phyloP scores from a whole-genome alignment of 2,888 invertebrate genomes.

The Drosophila mayaguana region DNA sequence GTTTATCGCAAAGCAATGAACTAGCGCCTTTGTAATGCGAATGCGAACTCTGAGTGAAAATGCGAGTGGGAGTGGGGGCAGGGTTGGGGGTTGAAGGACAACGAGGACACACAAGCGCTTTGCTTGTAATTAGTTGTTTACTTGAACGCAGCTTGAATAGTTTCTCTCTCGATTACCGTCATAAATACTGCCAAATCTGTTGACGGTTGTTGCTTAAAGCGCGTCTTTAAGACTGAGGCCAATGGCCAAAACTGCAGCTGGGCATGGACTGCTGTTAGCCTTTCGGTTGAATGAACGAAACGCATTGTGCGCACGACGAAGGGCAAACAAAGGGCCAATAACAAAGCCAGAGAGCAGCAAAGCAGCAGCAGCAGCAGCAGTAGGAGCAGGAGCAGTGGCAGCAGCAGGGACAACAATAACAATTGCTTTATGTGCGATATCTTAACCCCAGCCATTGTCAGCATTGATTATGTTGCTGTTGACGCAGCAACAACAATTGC shows the following conservation, averaged over 20 bases:
- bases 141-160: constrained; percentile 58
- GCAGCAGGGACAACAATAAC: constrained; percentile 19
- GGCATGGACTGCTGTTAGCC: constrained; percentile 57
- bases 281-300: constrained; percentile 76
- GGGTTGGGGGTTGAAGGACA: constrained; percentile 11
- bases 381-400: constrained; percentile 12
- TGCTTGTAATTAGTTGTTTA: constrained; percentile 76
- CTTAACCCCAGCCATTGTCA: constrained; percentile 66
- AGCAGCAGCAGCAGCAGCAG: constrained; percentile 12
- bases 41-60: constrained; percentile 5
- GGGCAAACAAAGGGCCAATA: constrained; percentile 68
- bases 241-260: constrained; percentile 60
- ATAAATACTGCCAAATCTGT: constrained; percentile 66
- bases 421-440: constrained; percentile 41
- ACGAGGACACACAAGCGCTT: constrained; percentile 33
- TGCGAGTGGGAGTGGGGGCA: not conserved
- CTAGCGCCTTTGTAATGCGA: constrained; percentile 70
- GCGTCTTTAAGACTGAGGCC: constrained; percentile 38
- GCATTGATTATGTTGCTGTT: constrained; percentile 69
- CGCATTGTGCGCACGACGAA: constrained; percentile 53
- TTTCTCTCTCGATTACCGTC: constrained; percentile 39
- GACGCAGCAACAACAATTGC: constrained; percentile 24
- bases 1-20: constrained; percentile 81
- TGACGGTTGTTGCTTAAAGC: constrained; percentile 27
- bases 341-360: constrained; percentile 44